phyloP scores from a whole-genome alignment of 1,140 invertebrate genomes.

The Hycleus phaleratus region DNA sequence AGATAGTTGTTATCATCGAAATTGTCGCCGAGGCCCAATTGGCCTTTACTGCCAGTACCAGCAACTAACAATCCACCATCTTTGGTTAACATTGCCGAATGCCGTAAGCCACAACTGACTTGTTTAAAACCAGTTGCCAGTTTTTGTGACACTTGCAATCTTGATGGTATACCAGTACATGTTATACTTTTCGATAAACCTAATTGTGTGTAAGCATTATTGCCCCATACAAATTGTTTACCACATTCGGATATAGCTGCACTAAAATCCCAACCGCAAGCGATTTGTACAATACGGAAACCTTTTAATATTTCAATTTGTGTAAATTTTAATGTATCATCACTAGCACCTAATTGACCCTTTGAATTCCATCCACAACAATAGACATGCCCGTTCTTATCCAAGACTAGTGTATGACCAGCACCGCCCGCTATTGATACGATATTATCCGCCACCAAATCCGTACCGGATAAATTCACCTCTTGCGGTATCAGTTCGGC shows the following conservation, averaged over 20 bases:
- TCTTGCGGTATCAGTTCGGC: slow-evolving; percentile 53
- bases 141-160: slow-evolving; percentile 39
- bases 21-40: slow-evolving; percentile 51
- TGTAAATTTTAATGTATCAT: slow-evolving; percentile 47
- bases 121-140: slow-evolving; percentile 35
- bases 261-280: slow-evolving; percentile 66
- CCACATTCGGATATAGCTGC: slow-evolving; percentile 57
- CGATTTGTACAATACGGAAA: slow-evolving; percentile 50
- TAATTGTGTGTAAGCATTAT: slow-evolving; percentile 65
- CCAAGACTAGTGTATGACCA: slow-evolving; percentile 64
- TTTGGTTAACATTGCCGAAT: slow-evolving; percentile 58
- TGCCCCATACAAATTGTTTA: slow-evolving; percentile 65
- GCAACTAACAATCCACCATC: slow-evolving; percentile 52
- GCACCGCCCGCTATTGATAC: slow-evolving; percentile 63
- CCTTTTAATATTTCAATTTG: slow-evolving; percentile 48
- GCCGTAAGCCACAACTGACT: slow-evolving; percentile 56
- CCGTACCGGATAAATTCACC: slow-evolving; percentile 40
- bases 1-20: slow-evolving; percentile 44
- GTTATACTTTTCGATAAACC: slow-evolving; percentile 51
- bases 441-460: slow-evolving; percentile 44
- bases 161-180: slow-evolving; percentile 40
- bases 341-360: slow-evolving; percentile 62
- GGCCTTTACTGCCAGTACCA: slow-evolving; percentile 56
- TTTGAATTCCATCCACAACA: slow-evolving; percentile 83
- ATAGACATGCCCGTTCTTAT: slow-evolving; percentile 59